A percentile compares a stretch with the other conserved stretches of the same genome.
These are phyloP conservation scores for Horisme vitalbata DNA, from an alignment of 2,888 invertebrate genomes.

Conservation along the genomic window DNA sequence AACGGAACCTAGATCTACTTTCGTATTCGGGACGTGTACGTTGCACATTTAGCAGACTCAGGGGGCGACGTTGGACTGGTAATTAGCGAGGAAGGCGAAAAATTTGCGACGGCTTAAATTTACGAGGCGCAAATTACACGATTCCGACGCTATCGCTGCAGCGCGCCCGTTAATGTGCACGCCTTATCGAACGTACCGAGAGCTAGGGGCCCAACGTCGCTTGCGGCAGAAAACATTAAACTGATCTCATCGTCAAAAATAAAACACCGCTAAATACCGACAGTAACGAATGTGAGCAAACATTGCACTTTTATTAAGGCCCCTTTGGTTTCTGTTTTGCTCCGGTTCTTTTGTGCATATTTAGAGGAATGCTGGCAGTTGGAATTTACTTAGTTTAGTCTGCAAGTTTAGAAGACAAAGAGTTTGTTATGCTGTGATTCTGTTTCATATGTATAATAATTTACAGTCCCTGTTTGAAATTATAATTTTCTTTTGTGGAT, in stretches of 20 bases:
- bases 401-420: constrained; percentile 18
- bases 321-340: constrained; percentile 16
- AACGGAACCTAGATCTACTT: constrained; percentile 61
- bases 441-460: constrained; percentile 6
- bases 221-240: constrained; percentile 49
- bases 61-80: constrained; percentile 76
- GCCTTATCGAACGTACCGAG: constrained; percentile 69
- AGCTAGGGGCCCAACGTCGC: constrained; percentile 42
- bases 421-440: constrained; percentile 5
- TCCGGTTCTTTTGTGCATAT: constrained; percentile 17
- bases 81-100: constrained; percentile 81
- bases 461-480: no score
- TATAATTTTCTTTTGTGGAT: not conserved
- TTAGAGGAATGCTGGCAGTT: constrained; percentile 15
- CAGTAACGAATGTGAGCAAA: constrained; percentile 35
- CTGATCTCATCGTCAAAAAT: constrained; percentile 57
- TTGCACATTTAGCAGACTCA: constrained; percentile 77
- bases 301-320: constrained; percentile 17
- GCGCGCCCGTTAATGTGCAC: constrained; percentile 75
- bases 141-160: constrained; percentile 78
- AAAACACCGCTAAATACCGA: constrained; percentile 47
- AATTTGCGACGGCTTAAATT: constrained; percentile 81
- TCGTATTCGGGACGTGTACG: constrained; percentile 77
- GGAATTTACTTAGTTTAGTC: constrained; percentile 23
- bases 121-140: constrained; percentile 82